These are phyloP conservation scores for Papilio aristodemus DNA, from an alignment of 1,140 invertebrate genomes.

Conservation along the genomic window DNA sequence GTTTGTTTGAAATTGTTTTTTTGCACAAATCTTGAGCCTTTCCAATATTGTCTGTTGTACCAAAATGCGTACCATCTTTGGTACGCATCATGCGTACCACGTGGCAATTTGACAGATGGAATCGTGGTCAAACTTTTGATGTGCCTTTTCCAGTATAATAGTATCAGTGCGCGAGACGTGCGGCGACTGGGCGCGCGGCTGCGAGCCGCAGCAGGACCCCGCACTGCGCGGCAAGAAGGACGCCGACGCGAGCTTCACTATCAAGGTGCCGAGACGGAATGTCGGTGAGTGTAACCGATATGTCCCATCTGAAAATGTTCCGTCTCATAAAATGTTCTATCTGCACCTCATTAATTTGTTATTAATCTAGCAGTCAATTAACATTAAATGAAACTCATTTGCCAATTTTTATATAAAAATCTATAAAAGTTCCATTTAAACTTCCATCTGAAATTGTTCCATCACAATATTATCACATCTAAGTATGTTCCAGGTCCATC, in stretches of 20 bases:
- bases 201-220: slow-evolving; percentile 95
- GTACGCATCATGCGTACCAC: no score
- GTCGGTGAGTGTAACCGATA: slow-evolving; percentile 84
- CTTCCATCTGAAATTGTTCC: not conserved
- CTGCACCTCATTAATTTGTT: no score
- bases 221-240: slow-evolving; percentile 98
- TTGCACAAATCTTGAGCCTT: not conserved
- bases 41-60: no score
- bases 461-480: not conserved
- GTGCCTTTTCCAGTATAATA: slow-evolving; percentile 56
- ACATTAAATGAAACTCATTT: no score
- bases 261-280: slow-evolving; percentile 95
- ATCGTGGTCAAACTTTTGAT: no score
- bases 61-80: no score
- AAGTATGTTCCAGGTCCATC: slow-evolving; percentile 84
- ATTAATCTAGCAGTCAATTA: no score
- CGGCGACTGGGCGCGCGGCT: slow-evolving; percentile 96
- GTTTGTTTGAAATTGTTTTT: slow-evolving; percentile 67
- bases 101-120: no score
- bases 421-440: no score
- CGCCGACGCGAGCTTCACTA: slow-evolving; percentile 93
- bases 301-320: no score
- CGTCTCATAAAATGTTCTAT: not conserved
- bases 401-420: no score
- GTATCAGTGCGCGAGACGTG: slow-evolving; percentile 97